phyloP scores from a whole-genome alignment of 2,888 invertebrate genomes.

The Tachina fera region DNA sequence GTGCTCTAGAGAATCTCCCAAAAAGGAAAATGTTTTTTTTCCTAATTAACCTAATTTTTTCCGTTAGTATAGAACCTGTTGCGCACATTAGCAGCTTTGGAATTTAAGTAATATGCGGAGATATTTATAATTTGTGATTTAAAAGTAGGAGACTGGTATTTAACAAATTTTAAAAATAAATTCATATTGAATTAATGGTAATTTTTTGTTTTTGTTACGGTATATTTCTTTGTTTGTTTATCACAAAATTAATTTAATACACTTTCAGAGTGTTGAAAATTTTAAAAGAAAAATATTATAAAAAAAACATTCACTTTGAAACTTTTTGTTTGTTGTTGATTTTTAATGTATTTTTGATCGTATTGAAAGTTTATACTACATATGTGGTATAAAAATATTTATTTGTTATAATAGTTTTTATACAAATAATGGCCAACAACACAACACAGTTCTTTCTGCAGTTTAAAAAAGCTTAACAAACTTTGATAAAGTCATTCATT shows the following conservation, averaged over 20 bases:
- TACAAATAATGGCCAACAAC: constrained; percentile 21
- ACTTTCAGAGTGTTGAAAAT: not conserved
- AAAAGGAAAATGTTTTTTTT: constrained; percentile 32
- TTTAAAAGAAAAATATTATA: not conserved
- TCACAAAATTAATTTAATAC: constrained; percentile 5
- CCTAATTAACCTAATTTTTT: constrained; percentile 49
- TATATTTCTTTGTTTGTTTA: constrained; percentile 16
- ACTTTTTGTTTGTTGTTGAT: not conserved
- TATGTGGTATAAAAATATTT: not conserved
- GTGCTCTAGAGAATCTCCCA: constrained; percentile 47
- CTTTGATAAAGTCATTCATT: not conserved
- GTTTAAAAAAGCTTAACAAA: constrained; percentile 38
- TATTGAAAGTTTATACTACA: not conserved
- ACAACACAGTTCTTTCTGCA: not conserved
- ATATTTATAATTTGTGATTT: not conserved
- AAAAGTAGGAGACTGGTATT: not conserved
- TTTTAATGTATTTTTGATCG: not conserved
- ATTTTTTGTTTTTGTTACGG: too few species aligned
- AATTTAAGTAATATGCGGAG: not conserved
- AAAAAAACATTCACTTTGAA: constrained; percentile 21
- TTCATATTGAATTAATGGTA: constrained; percentile 5
- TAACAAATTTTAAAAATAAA: not conserved
- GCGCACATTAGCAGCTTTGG: not conserved
- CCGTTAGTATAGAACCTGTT: not conserved
- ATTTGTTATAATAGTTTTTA: not conserved